phyloP scores from a whole-genome alignment of 2,113 vertebrate genomes.

The Anoplopoma fimbria region DNA sequence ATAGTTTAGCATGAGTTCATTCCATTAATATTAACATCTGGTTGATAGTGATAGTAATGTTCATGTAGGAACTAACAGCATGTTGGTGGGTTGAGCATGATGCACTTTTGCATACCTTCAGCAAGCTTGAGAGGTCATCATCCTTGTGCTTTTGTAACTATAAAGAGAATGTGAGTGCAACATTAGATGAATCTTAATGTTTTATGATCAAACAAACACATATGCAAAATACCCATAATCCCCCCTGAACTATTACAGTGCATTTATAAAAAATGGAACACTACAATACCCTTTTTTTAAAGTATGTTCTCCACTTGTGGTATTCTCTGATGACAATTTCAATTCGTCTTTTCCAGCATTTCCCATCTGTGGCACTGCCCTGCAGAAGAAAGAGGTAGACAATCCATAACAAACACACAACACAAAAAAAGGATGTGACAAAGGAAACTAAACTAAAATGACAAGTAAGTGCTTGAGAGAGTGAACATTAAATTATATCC shows the following conservation, averaged over 20 bases:
- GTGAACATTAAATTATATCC: neutral
- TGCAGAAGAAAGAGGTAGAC: constrained; percentile 67
- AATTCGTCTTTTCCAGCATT: constrained; percentile 95
- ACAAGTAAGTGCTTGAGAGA: neutral
- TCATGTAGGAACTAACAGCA: neutral
- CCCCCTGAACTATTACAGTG: neutral
- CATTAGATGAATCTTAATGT: constrained; percentile 9
- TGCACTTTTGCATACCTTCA: constrained; percentile 86
- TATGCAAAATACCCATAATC: neutral
- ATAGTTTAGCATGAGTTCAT: constrained; percentile 27
- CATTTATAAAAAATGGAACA: neutral
- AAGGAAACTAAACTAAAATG: constrained; percentile 2
- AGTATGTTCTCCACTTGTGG: constrained; percentile 99
- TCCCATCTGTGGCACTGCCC: constrained; percentile 91
- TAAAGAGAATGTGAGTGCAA: neutral
- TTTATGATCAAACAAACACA: neutral
- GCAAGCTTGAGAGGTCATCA: constrained; percentile 97
- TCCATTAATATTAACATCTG: constrained; percentile 15
- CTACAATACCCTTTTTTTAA: constrained; percentile 94
- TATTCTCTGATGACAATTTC: constrained; percentile 97
- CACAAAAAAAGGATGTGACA: constrained; percentile 24
- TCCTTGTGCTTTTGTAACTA: constrained; percentile 98
- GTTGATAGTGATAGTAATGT: neutral
- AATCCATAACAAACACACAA: neutral
- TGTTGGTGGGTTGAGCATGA: constrained; percentile 5